A percentile compares a stretch with the other conserved stretches of the same genome.
Conservation (phyloP, 2,888 invertebrate species). For the Petrolisthes cinctipes region DNA sequence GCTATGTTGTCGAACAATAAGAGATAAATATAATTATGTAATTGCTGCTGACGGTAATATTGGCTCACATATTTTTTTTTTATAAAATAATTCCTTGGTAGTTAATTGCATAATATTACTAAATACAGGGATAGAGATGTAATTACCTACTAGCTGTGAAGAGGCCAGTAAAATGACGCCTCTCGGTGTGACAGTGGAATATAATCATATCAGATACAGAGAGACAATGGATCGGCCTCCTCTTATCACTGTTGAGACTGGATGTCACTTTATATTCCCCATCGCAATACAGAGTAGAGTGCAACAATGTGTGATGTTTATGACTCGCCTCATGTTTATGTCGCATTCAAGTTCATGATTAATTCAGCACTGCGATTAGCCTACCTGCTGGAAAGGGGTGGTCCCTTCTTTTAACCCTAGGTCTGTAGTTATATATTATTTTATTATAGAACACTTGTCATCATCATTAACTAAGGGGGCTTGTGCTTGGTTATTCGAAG, state of each 20-base stretch:
- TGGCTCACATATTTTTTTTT: not conserved
- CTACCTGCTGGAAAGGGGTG: no score
- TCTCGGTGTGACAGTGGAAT: not conserved
- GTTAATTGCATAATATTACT: not conserved
- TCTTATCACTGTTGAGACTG: not conserved
- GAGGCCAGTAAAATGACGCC: constrained; percentile 20
- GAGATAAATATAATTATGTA: not conserved
- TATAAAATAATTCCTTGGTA: not conserved
- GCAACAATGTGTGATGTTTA: no score
- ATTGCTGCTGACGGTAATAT: not conserved
- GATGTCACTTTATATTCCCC: not conserved
- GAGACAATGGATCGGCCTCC: constrained; percentile 31
- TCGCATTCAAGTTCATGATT: no score
- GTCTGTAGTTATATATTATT: no score
- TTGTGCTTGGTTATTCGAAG: no score
- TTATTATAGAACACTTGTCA: no score
- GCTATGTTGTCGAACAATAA: no score
- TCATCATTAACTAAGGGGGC: no score
- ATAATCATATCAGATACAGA: constrained; percentile 21
- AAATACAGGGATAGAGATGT: not conserved
- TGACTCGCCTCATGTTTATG: no score
- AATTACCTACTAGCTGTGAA: constrained; percentile 1
- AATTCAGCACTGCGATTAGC: no score
- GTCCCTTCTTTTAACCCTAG: no score
- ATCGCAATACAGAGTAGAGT: not conserved